phyloP scores from a whole-genome alignment of 2,113 vertebrate species.

The Marmota flaviventris region DNA sequence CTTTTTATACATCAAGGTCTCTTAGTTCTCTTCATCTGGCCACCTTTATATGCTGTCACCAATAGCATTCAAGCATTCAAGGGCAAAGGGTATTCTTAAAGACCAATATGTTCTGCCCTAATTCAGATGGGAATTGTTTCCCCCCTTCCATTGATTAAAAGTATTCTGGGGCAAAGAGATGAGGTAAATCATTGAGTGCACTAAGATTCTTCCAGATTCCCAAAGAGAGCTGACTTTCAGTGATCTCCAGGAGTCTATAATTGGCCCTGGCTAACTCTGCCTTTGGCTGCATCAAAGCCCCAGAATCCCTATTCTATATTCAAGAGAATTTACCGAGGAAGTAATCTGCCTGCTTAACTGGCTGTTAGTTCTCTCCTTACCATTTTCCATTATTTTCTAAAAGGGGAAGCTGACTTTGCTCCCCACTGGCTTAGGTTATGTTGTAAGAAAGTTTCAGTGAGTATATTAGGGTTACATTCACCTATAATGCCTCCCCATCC shows the following conservation, averaged over 20 bases:
- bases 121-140: not conserved
- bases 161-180: not conserved
- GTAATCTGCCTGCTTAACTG: not conserved
- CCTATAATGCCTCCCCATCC: not conserved
- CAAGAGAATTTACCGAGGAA: not conserved
- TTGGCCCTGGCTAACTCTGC: not conserved
- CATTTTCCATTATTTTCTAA: conserved; percentile 32
- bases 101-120: not conserved
- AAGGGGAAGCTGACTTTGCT: not conserved
- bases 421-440: not conserved
- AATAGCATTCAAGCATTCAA: not conserved
- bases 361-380: not conserved
- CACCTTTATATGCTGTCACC: not conserved
- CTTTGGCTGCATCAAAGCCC: not conserved
- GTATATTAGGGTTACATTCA: not conserved
- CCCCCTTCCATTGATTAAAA: not conserved
- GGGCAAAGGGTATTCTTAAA: not conserved
- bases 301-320: not conserved
- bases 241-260: not conserved
- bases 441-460: conserved; percentile 28
- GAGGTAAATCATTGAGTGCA: not conserved
- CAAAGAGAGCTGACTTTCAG: not conserved
- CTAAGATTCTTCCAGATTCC: not conserved
- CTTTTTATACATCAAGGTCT: not conserved
- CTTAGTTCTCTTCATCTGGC: not conserved